These are phyloP conservation scores for Theocolax elegans DNA, from an alignment of 1,140 invertebrate genomes.

Conservation along the genomic window DNA sequence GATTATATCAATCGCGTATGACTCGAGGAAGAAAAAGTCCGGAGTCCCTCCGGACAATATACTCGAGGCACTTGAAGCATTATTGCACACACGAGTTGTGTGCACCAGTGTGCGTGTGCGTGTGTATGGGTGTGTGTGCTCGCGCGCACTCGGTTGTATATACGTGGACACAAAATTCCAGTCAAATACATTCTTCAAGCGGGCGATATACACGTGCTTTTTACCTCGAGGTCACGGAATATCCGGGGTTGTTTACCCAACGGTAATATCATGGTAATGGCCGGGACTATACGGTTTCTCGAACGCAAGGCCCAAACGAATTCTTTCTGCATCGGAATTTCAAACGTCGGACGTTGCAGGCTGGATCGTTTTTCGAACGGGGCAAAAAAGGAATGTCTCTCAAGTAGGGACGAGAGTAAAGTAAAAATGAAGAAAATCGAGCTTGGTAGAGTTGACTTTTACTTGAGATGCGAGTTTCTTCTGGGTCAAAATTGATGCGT, in stretches of 20 bases:
- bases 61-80: slow-evolving; percentile 1
- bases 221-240: not conserved
- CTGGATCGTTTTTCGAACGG: not conserved
- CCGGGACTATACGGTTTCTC: too few relatives aligned
- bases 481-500: too few relatives aligned
- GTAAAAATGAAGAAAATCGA: too few relatives aligned
- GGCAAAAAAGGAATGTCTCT: too few relatives aligned
- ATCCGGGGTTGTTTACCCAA: not conserved
- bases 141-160: too few relatives aligned
- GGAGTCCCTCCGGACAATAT: not conserved
- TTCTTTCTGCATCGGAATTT: not conserved
- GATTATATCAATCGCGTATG: not conserved
- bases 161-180: too few relatives aligned
- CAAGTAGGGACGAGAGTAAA: too few relatives aligned
- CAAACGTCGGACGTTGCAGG: not conserved
- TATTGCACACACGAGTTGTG: not conserved
- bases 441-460: too few relatives aligned
- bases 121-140: not conserved
- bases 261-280: slow-evolving; percentile 1
- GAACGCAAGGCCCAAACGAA: not conserved
- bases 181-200: too few relatives aligned
- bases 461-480: too few relatives aligned
- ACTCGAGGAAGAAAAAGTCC: not conserved
- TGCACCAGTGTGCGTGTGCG: not conserved
- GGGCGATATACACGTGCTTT: not conserved